Conservation (phyloP, 2,888 invertebrate genomes). For the Cyclophora albipunctata region DNA sequence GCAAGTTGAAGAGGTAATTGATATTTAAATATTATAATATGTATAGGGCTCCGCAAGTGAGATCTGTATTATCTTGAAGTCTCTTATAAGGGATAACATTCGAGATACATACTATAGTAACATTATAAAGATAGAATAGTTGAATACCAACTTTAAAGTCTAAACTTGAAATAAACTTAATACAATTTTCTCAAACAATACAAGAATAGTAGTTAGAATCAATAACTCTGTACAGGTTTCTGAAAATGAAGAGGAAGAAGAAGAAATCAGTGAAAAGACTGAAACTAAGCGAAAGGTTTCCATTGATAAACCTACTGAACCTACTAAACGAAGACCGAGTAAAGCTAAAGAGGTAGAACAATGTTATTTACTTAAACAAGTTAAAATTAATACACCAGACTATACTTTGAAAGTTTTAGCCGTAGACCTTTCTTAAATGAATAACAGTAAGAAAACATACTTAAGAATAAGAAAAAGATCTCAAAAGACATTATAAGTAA, state of each 20-base stretch:
- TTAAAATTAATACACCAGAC: too few species aligned
- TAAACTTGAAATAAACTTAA: slow-evolving; percentile 1
- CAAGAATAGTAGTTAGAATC: neutral
- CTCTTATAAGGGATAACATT: too few species aligned
- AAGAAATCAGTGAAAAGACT: slow-evolving; percentile 21
- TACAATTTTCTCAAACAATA: neutral
- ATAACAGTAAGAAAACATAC: too few species aligned
- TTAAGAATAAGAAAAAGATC: too few species aligned
- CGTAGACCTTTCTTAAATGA: too few species aligned
- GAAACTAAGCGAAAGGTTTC: slow-evolving; percentile 30
- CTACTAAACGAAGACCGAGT: slow-evolving; percentile 27
- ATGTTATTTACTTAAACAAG: neutral
- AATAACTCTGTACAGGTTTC: slow-evolving; percentile 16
- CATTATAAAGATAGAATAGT: too few species aligned
- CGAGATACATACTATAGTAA: too few species aligned
- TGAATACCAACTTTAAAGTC: too few species aligned
- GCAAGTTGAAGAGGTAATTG: slow-evolving; percentile 42
- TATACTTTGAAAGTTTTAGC: too few species aligned
- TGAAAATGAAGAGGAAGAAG: slow-evolving; percentile 21
- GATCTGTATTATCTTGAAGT: too few species aligned
- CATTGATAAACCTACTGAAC: slow-evolving; percentile 23
- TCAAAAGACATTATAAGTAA: neutral
- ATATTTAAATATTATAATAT: too few species aligned
- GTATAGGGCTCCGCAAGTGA: too few species aligned
- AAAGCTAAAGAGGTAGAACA: slow-evolving; percentile 28